A percentile compares a stretch with the other conserved stretches of the same genome.
Conservation (phyloP, 2,797 vertebrate genomes). For the Brachyrhaphis roseni region DNA sequence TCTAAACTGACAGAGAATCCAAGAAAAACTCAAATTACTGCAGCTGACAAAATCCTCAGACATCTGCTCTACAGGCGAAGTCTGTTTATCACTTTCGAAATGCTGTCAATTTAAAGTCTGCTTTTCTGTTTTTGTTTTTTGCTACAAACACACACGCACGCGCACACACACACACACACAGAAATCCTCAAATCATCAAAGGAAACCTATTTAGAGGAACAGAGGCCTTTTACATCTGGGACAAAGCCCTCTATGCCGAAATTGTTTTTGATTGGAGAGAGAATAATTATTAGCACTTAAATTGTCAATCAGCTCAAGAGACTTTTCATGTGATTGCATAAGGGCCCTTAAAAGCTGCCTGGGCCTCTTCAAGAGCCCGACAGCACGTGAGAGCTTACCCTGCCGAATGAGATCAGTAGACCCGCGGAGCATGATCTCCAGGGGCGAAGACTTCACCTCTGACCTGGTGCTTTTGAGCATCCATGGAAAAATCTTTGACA, state of each 20-base stretch:
- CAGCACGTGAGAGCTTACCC: slow-evolving; percentile 11
- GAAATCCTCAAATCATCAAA: background rate
- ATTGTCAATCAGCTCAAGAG: slow-evolving; percentile 53
- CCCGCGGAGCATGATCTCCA: slow-evolving; percentile 7
- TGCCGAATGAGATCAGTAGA: slow-evolving; percentile 31
- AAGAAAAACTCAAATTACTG: background rate
- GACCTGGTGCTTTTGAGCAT: slow-evolving; percentile 29
- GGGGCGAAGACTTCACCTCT: slow-evolving; percentile 58
- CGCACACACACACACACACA: background rate
- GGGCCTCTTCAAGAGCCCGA: slow-evolving; percentile 30
- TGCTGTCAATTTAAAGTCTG: background rate
- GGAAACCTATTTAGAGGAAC: background rate
- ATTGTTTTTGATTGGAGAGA: slow-evolving; percentile 43
- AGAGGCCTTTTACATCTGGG: slow-evolving; percentile 12
- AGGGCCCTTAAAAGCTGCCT: slow-evolving; percentile 43
- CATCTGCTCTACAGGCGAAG: background rate
- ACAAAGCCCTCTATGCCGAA: slow-evolving; percentile 25
- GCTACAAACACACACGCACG: too few species aligned
- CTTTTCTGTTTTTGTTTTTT: background rate
- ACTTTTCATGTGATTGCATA: slow-evolving; percentile 55
- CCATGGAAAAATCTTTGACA: slow-evolving; percentile 7
- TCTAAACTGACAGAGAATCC: background rate
- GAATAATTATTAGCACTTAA: slow-evolving; percentile 38
- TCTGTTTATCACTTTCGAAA: slow-evolving; percentile 1
- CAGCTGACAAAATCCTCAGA: background rate